These are phyloP conservation scores for Xanthia togata DNA, from an alignment of 2,888 invertebrate species.

Conservation along the genomic window DNA sequence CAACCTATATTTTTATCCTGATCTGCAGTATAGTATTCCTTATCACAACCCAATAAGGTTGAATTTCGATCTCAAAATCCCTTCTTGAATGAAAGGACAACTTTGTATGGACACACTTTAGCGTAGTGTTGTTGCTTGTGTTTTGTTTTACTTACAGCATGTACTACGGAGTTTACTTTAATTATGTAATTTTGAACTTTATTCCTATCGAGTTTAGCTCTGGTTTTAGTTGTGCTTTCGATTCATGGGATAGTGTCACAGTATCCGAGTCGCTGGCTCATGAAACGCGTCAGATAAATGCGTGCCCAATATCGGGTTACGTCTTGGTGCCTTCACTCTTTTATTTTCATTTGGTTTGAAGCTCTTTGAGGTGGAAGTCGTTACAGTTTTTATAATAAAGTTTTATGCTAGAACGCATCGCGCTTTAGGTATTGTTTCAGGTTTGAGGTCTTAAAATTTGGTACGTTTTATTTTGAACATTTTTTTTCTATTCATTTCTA, in stretches of 20 bases:
- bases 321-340: conserved; percentile 70
- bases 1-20: conserved; percentile 49
- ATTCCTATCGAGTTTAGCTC: conserved; percentile 59
- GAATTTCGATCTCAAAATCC: conserved; percentile 63
- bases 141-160: conserved; percentile 82
- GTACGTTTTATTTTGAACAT: neutral
- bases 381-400: conserved; percentile 57
- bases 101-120: conserved; percentile 69
- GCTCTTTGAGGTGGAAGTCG: conserved; percentile 68
- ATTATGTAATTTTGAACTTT: conserved; percentile 68
- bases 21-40: conserved; percentile 53
- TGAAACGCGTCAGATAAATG: conserved; percentile 88
- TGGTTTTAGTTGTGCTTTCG: conserved; percentile 59
- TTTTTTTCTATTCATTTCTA: neutral
- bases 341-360: conserved; percentile 74
- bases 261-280: conserved; percentile 84
- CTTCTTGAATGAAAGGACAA: conserved; percentile 53
- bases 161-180: conserved; percentile 67
- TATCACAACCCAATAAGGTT: conserved; percentile 70
- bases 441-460: conserved; percentile 22
- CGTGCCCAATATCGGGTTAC: conserved; percentile 86
- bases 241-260: conserved; percentile 82
- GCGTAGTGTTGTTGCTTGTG: conserved; percentile 78
- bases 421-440: conserved; percentile 31
- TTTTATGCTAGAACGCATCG: conserved; percentile 53